phyloP scores from a whole-genome alignment of 1,140 invertebrate genomes.

The Cyclina sinensis region DNA sequence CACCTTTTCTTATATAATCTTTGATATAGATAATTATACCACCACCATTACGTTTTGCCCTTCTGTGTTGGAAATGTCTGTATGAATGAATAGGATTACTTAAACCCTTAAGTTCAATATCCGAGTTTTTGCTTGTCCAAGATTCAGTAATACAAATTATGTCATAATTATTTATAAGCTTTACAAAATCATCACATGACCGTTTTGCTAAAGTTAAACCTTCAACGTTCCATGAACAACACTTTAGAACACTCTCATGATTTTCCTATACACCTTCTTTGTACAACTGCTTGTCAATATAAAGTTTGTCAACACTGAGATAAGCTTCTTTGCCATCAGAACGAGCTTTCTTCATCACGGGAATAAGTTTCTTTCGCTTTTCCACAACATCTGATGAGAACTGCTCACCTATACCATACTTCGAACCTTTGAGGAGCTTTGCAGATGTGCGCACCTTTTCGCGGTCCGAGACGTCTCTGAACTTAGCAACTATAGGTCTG shows the following conservation, averaged over 20 bases:
- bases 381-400: conserved; percentile 2
- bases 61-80: background rate
- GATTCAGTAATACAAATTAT: conserved; percentile 29
- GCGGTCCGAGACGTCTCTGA: background rate
- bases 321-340: background rate
- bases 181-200: conserved; percentile 27
- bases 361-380: background rate
- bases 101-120: background rate
- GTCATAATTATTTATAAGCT: conserved; percentile 17
- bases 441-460: background rate
- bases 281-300: background rate
- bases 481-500: conserved; percentile 31
- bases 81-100: background rate
- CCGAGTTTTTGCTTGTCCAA: conserved; percentile 3
- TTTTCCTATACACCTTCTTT: background rate
- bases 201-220: conserved; percentile 25
- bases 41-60: background rate
- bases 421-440: background rate
- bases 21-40: background rate
- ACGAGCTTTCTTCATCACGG: background rate
- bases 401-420: conserved; percentile 9
- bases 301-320: background rate
- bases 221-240: conserved; percentile 53
- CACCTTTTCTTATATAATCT: background rate
- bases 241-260: conserved; percentile 47